Evolutionary conservation across 1,140 invertebrate genomes (phyloP).

Genomic region (Odontomachus brunneus): DNA sequence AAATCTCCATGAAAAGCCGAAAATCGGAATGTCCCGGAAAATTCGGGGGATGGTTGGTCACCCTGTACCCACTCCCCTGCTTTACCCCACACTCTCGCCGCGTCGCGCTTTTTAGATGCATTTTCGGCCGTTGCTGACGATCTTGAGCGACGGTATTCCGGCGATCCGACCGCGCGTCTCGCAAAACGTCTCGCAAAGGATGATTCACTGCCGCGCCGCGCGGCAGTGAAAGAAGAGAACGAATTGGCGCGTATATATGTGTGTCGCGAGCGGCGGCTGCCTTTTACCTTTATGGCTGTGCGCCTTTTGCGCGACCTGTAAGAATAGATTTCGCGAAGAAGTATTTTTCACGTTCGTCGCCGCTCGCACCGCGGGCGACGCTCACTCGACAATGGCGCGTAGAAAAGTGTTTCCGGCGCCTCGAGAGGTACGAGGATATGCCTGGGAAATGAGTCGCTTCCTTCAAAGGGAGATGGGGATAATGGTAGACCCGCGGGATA

Average conservation of each 20-base stretch:
- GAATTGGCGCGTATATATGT: conserved; percentile 1
- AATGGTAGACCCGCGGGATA: not conserved
- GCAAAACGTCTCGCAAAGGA: conserved; percentile 26
- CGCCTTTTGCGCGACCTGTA: conserved; percentile 26
- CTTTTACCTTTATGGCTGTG: conserved; percentile 40
- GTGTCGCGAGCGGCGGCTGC: conserved; percentile 23
- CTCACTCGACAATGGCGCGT: not conserved
- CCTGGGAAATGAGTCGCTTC: not conserved
- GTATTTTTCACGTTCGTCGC: conserved; percentile 4
- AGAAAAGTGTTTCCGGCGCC: not conserved
- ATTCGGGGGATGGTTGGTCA: too few species aligned
- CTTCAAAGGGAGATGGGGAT: not conserved
- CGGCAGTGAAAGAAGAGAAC: not conserved
- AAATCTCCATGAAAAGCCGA: too few species aligned
- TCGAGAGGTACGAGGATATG: not conserved
- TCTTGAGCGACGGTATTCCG: too few species aligned
- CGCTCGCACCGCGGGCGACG: conserved; percentile 7
- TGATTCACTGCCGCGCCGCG: conserved; percentile 25
- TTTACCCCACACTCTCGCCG: not conserved
- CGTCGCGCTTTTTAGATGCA: conserved; percentile 12
- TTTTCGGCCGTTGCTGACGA: conserved; percentile 16
- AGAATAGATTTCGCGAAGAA: conserved; percentile 30
- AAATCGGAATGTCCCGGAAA: too few species aligned
- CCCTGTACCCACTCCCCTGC: too few species aligned
- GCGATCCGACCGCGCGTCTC: not conserved